A percentile compares a stretch with the other conserved stretches of the same genome.
phyloP scores from a whole-genome alignment of 2,888 invertebrate species.

The Drosophila eohydei region DNA sequence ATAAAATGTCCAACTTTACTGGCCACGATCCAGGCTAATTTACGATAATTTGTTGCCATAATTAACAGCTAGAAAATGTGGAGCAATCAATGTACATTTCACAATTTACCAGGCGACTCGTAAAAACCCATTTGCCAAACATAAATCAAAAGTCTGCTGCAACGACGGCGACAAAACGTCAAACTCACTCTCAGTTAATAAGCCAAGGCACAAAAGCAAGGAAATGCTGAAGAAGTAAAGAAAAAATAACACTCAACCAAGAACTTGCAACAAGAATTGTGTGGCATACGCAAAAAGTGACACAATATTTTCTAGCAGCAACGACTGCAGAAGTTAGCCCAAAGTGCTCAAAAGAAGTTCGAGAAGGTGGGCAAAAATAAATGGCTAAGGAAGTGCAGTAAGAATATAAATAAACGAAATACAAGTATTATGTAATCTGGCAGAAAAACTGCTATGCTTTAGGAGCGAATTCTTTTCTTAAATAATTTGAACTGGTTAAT shows the following conservation, averaged over 20 bases:
- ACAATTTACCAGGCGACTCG: conserved; percentile 28
- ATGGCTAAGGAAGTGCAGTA: neutral
- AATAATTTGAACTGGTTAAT: neutral
- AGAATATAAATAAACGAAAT: neutral
- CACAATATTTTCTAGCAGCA: conserved; percentile 25
- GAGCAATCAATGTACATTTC: conserved; percentile 51
- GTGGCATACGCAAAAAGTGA: conserved; percentile 18
- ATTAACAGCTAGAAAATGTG: conserved; percentile 50
- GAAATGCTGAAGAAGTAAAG: neutral
- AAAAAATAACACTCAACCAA: neutral
- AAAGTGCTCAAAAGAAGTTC: neutral
- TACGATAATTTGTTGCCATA: conserved; percentile 49
- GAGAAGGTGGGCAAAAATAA: conserved; percentile 2
- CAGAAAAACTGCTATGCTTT: neutral
- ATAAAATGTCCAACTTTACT: conserved; percentile 41
- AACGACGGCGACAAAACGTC: conserved; percentile 26
- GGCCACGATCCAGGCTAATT: conserved; percentile 37
- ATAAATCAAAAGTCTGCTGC: conserved; percentile 42
- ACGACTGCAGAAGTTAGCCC: neutral
- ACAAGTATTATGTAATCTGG: neutral
- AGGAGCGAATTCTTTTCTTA: neutral
- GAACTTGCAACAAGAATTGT: conserved; percentile 21
- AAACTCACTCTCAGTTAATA: conserved; percentile 44
- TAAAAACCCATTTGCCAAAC: conserved; percentile 36
- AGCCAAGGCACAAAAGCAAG: conserved; percentile 7